Evolutionary conservation across 2,888 invertebrate genomes (phyloP).

Genomic region (Toxonevra muliebris): DNA sequence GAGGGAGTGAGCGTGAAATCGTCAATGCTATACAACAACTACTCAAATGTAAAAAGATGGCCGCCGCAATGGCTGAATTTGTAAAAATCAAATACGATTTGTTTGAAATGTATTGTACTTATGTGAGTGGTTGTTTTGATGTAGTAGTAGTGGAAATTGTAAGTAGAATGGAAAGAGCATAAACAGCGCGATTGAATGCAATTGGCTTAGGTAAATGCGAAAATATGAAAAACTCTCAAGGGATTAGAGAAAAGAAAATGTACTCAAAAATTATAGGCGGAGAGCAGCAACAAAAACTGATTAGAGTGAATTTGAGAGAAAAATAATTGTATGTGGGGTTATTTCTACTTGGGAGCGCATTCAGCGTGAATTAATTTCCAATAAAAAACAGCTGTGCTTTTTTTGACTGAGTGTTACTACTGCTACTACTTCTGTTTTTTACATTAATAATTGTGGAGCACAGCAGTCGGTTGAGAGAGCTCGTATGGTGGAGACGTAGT

Average conservation of each 20-base stretch:
- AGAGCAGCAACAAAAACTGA: constrained; percentile 19
- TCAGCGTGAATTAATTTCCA: constrained; percentile 4
- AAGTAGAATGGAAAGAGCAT: constrained; percentile 33
- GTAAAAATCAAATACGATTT: constrained; percentile 26
- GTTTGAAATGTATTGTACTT: constrained; percentile 6
- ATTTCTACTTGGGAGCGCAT: too few species aligned
- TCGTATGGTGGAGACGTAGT: constrained; percentile 47
- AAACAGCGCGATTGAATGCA: constrained; percentile 47
- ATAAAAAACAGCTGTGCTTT: constrained; percentile 25
- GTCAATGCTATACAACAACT: constrained; percentile 19
- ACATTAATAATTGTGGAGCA: background rate
- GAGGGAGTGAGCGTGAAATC: constrained; percentile 12
- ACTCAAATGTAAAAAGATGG: constrained; percentile 32
- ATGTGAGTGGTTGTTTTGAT: constrained; percentile 18
- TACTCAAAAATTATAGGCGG: constrained; percentile 10
- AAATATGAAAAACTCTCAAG: constrained; percentile 15
- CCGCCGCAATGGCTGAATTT: constrained; percentile 36
- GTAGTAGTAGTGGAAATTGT: too few species aligned
- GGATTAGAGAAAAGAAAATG: constrained; percentile 30
- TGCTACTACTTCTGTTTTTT: background rate
- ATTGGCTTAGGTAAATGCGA: constrained; percentile 48
- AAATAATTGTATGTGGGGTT: background rate
- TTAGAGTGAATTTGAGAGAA: background rate
- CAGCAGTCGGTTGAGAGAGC: constrained; percentile 56
- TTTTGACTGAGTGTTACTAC: background rate